A percentile compares a stretch with the other conserved stretches of the same genome.
Conservation (phyloP, 1,140 invertebrate genomes). For the Drosophila elegans region DNA sequence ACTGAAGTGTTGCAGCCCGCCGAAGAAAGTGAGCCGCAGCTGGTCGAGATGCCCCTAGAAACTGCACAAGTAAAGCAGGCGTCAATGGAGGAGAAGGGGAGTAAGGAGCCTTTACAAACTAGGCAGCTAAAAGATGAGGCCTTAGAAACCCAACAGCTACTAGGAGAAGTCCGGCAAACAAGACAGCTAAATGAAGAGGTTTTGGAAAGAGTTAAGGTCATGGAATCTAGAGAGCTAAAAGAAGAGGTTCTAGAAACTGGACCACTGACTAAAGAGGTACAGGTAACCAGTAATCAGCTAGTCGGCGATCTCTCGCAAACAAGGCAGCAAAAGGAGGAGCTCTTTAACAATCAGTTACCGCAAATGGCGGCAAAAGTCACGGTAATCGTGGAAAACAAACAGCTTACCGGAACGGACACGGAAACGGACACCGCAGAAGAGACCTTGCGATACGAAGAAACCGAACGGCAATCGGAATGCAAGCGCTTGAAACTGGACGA, state of each 20-base stretch:
- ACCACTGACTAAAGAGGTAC: neutral
- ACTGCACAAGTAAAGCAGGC: neutral
- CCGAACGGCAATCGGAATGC: neutral
- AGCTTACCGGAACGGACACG: conserved; percentile 1
- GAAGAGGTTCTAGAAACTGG: too few species aligned
- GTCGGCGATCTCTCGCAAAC: neutral
- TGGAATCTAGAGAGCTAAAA: too few species aligned
- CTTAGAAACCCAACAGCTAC: neutral
- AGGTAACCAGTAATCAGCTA: neutral
- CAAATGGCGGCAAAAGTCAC: neutral
- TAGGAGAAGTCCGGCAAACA: too few species aligned
- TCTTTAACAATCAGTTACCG: neutral
- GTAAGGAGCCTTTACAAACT: neutral
- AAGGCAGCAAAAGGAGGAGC: neutral
- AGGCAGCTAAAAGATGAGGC: neutral
- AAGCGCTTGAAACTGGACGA: neutral
- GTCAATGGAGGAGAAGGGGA: too few species aligned
- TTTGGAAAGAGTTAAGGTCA: too few species aligned
- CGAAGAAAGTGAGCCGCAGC: neutral
- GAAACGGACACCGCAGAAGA: conserved; percentile 23
- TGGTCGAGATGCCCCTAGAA: neutral
- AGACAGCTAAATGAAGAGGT: too few species aligned
- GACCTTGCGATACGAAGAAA: neutral
- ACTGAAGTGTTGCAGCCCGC: conserved; percentile 54
- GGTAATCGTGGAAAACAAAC: neutral